Evolutionary conservation across 30 jellyfish, hydroid and myxozoan genomes (phyloP), one percentile per base, ranked within the genome.

Genomic region (Turritopsis dohrnii): DNA sequence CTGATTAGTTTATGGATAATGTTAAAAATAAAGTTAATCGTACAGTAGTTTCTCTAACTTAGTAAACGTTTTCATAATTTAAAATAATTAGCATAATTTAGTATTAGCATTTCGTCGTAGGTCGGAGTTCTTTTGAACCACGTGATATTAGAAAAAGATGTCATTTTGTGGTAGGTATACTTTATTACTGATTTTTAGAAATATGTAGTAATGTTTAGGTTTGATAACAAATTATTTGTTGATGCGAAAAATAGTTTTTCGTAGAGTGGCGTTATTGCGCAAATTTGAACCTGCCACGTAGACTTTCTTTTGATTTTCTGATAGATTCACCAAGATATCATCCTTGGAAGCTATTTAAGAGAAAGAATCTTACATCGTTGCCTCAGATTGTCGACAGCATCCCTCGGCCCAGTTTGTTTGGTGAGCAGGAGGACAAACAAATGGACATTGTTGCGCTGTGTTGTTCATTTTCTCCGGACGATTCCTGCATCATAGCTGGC

Each of bases 281-380:
- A n/a, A n/a, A n/a, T n/a, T n/a, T n/a, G n/a, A n/a, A n/a, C n/a
- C n/a, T n/a, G n/a, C n/a, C n/a, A n/a, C n/a, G n/a, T n/a, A n/a
- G n/a, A n/a, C n/a, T n/a, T 41, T 41, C 60, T 41, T 3, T 41
- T 41, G 60, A 41, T 41, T n/a, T n/a, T n/a, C n/a, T n/a, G n/a
- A 41, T 13, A 41, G 60, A 13, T 41, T 41, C 60, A 41, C 60
- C 60, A 69, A 69, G 77, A 27, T 69, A 69, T 1, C 28, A 69
- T n/a, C 77, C 77, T 7, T 69, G 77, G 77, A 69, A 27, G 77
- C 22, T 69, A 21, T 69, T 69, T 69, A 69, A 69, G 19, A 69
- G 77, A 69, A 23, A 27, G 17, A 27, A 69, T 0, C 22, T 27
- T n/a, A 69, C 30, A 7, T n/a, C 77, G 19, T 69, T 69, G 77